A percentile compares a stretch with the other conserved stretches of the same genome.
phyloP scores from a whole-genome alignment of 2,113 vertebrate genomes.

The Eretmochelys imbricata region DNA sequence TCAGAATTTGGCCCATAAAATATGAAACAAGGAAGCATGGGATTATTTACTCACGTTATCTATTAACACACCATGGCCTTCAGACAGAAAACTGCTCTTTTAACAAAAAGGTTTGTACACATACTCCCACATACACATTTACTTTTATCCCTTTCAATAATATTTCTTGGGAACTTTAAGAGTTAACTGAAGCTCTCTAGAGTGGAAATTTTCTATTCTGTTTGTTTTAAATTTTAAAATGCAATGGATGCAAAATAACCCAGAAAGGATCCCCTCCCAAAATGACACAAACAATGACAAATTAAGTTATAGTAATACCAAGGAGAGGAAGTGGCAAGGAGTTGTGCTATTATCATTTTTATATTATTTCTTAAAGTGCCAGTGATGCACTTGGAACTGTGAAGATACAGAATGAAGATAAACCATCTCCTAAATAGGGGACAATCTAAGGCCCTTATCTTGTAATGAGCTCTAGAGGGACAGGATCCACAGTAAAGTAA shows the following conservation, averaged over 20 bases:
- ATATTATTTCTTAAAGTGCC: background rate
- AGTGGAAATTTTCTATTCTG: background rate
- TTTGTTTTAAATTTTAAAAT: background rate
- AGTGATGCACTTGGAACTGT: background rate
- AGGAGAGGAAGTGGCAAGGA: background rate
- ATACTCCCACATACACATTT: background rate
- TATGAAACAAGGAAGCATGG: background rate
- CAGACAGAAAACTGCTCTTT: background rate
- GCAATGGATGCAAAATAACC: background rate
- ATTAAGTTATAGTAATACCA: background rate
- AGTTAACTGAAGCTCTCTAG: background rate
- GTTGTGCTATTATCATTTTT: background rate
- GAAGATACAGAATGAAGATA: background rate
- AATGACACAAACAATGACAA: background rate
- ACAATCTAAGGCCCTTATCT: background rate
- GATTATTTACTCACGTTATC: background rate
- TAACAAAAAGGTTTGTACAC: background rate
- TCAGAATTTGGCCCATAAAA: background rate
- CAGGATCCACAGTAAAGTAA: background rate
- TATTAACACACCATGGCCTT: background rate
- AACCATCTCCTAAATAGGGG: background rate
- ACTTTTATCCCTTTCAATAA: background rate
- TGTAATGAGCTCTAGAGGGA: background rate
- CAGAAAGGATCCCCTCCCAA: background rate
- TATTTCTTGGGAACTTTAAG: background rate